Evolutionary conservation across 1,140 invertebrate genomes (phyloP), one percentile per base, ranked within the genome.

Genomic region (Battus philenor): DNA sequence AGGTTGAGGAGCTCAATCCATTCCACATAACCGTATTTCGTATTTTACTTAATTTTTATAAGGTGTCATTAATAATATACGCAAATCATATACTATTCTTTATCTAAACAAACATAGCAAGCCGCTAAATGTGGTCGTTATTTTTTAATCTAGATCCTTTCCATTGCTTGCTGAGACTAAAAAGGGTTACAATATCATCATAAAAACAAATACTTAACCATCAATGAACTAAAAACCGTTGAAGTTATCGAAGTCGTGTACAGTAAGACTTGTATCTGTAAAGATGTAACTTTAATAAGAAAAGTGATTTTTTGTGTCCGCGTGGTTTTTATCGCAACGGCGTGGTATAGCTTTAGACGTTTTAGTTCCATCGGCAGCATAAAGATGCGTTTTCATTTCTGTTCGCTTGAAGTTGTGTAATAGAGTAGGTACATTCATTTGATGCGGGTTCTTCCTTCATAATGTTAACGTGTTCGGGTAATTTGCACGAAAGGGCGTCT

Each of bases 311-410:
- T 52, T 46, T 51, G 49, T 51, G 44, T 39, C 18, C 8, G 44
- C 32, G 29, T 48, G 32, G 43, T 58, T 68, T 59, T 68, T 68
- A 61, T 60, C 54, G 41, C 34, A 39, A 17, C 36, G 30, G 41
- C 50, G 51, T 33, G 31, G 49, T 36, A 39, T 27, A 44, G 49
- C 51, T 48, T 50, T 59, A 56, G 57, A 53, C 62, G 58, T 70
- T 73, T 70, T 74, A 68, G 60, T 52, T 73, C 74, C 75, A 78
- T 51, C 55, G 49, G 44, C 47, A 22, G 46, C 59, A 67, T 78
- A 74, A 79, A 76, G 58, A 69, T 65, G 64, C 54, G 49, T 71
- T 67, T 76, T 79, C 64, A 79, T 72, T 70, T 47, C 61, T 49
- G 55, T 44, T 49, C 31, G 46, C 48, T 46, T 57, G 58, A 46